Conservation (phyloP, 2,113 vertebrate genomes). For the Ictalurus furcatus region DNA sequence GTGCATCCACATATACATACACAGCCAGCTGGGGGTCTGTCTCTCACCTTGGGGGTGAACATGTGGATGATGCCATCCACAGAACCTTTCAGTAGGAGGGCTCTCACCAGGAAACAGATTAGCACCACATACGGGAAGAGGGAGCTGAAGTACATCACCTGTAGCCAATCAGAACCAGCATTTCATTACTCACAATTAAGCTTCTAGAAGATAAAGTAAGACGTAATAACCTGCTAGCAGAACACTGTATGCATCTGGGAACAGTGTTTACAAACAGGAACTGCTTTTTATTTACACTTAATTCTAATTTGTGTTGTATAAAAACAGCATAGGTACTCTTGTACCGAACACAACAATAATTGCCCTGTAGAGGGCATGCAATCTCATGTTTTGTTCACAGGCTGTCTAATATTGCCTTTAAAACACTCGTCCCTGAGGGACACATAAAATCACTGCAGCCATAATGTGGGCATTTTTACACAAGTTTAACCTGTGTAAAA, state of each 20-base stretch:
- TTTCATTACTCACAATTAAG: not conserved
- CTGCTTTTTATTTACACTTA: not conserved
- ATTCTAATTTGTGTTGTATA: not conserved
- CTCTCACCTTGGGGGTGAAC: slow-evolving; percentile 93
- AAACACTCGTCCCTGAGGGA: not conserved
- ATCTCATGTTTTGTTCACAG: not conserved
- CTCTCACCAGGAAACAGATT: slow-evolving; percentile 90
- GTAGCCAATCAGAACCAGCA: slow-evolving; percentile 43
- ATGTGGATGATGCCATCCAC: slow-evolving; percentile 91
- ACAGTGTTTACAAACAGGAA: not conserved
- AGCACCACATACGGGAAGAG: slow-evolving; percentile 94
- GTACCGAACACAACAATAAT: not conserved
- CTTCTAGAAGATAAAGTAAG: not conserved
- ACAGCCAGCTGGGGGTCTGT: not conserved
- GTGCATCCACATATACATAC: not conserved
- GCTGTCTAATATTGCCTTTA: not conserved
- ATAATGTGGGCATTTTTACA: not conserved
- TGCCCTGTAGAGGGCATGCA: not conserved
- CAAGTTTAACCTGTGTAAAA: not conserved
- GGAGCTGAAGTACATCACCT: slow-evolving; percentile 99
- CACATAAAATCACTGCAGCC: not conserved
- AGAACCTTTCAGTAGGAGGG: slow-evolving; percentile 89
- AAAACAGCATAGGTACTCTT: not conserved
- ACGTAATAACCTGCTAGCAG: not conserved
- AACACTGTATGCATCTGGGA: not conserved